A percentile compares a stretch with the other conserved stretches of the same genome.
Conservation (phyloP, 1,140 invertebrate genomes). For the Pseudoatta argentina region DNA sequence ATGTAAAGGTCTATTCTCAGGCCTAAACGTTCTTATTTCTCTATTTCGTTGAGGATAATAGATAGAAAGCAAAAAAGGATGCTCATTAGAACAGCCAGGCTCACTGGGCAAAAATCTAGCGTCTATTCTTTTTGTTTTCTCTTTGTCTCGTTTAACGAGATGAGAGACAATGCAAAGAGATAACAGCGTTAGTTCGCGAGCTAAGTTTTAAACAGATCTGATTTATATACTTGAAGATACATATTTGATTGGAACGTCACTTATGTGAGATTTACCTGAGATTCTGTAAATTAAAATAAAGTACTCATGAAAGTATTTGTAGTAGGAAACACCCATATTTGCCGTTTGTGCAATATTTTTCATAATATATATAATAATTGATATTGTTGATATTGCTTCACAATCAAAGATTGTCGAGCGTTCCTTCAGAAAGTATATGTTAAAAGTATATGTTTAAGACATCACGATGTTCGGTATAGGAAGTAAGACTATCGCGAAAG, state of each 20-base stretch:
- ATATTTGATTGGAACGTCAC: neutral
- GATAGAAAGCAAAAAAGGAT: no score
- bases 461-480: neutral
- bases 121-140: no score
- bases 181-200: no score
- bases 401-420: constrained; percentile 1
- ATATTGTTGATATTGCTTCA: neutral
- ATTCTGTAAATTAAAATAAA: neutral
- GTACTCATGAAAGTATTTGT: neutral
- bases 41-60: no score
- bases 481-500: neutral
- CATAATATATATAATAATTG: neutral
- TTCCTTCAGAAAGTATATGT: neutral
- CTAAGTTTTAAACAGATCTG: no score
- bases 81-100: no score
- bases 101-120: no score
- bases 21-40: no score
- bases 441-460: neutral
- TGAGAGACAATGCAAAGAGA: no score
- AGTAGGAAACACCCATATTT: neutral
- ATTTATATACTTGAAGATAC: neutral
- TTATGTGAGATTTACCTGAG: neutral
- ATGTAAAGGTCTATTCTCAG: no score
- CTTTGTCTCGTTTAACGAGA: no score
- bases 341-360: neutral